These are phyloP conservation scores for Carterocephalus palaemon DNA, from an alignment of 2,888 invertebrate species.

Conservation along the genomic window DNA sequence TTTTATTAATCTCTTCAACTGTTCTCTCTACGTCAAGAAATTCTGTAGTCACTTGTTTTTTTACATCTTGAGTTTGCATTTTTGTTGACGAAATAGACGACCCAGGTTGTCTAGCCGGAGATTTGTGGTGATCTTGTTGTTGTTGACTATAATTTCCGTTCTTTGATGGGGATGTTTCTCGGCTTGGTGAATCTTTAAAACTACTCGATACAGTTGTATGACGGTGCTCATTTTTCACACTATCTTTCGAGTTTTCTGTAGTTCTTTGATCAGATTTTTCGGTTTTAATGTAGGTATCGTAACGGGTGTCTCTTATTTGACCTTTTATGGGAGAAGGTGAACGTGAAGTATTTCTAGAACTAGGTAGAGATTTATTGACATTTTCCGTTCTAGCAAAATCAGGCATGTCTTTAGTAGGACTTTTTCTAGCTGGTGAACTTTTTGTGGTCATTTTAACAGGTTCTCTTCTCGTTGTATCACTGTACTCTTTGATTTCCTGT, in stretches of 20 bases:
- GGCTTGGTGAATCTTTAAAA: slow-evolving; percentile 19
- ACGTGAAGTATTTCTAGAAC: slow-evolving; percentile 35
- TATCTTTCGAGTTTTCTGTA: slow-evolving; percentile 5
- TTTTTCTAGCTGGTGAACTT: slow-evolving; percentile 31
- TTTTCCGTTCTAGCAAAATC: slow-evolving; percentile 26
- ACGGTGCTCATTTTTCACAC: not conserved
- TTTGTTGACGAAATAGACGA: slow-evolving; percentile 41
- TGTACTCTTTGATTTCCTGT: slow-evolving; percentile 34
- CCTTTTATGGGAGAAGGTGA: slow-evolving; percentile 51
- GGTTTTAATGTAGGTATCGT: slow-evolving; percentile 13
- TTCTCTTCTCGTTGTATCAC: slow-evolving; percentile 22
- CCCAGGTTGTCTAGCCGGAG: slow-evolving; percentile 34
- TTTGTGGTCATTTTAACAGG: not conserved
- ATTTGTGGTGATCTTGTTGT: slow-evolving; percentile 36
- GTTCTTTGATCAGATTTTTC: slow-evolving; percentile 8
- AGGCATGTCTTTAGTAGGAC: slow-evolving; percentile 35
- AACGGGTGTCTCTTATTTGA: slow-evolving; percentile 25
- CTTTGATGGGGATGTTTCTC: slow-evolving; percentile 41
- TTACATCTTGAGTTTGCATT: slow-evolving; percentile 47
- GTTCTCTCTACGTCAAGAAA: slow-evolving; percentile 55
- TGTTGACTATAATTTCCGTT: slow-evolving; percentile 44
- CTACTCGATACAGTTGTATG: not conserved
- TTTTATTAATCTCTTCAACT: slow-evolving; percentile 52
- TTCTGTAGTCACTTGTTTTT: slow-evolving; percentile 49
- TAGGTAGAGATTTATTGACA: slow-evolving; percentile 13